Evolutionary conservation across 2,888 invertebrate species (phyloP), one percentile per base, ranked within the genome.

Genomic region (Hyles lineata): DNA sequence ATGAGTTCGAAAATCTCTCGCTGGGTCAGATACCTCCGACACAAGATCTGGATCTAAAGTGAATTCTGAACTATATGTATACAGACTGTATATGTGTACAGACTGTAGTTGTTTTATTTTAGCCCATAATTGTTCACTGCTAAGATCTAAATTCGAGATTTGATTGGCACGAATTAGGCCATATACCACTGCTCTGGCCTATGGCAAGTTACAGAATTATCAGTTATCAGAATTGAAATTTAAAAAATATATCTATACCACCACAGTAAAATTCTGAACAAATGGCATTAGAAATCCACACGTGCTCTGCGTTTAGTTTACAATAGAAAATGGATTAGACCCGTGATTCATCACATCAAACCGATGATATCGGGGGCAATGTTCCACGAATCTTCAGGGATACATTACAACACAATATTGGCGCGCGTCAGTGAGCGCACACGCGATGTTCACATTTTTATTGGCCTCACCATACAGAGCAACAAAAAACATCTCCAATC

Each of bases 361-460:
- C 21, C 58, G 70, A 52, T 62, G 70, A 70, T 63, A 62, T 73
- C 61, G 55, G 55, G 62, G 35, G 62, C 58, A 73, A 55, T 50
- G 35, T 73, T 73, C 70, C 58, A 55, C 43, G 58, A 70, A 70
- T 32, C 63, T n/a, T 59, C 55, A 62, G 55, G 63, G 62, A 70
- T 62, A 70, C 35, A 70, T 70, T 70, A 43, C 70, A 52, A 72
- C 63, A 70, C 58, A 58, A 63, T 55, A 67, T 63, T 67, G 50
- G 63, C 35, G 72, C 72, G 43, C n/a, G 55, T 23, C 50, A 59
- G 69, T 58, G 71, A 29, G 21, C 60, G 74, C 79, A 77, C 88
- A 89, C 87, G 87, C 88, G 78, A 89, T 83, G 77, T 79, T 74
- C 70, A 73, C 61, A 76, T 79, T 76, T 74, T 75, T 60, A 32